phyloP scores from a whole-genome alignment of 2,888 invertebrate species.

The Syritta pipiens region DNA sequence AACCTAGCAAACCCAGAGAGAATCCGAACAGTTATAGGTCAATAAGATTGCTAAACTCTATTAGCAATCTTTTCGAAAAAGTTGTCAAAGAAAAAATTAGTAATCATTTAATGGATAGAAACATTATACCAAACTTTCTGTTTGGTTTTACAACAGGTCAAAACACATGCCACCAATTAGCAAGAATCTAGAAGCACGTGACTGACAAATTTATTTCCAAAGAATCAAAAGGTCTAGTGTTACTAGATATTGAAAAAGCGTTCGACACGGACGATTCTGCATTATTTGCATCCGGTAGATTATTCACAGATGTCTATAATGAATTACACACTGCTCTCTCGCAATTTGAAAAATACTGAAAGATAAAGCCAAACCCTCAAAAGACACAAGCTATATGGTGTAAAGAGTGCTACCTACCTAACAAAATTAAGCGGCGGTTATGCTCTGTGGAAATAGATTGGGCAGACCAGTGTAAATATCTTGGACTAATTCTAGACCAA shows the following conservation, averaged over 20 bases:
- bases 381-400: background rate
- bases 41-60: background rate
- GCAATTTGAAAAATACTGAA: background rate
- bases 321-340: background rate
- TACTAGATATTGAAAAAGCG: background rate
- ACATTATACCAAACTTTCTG: background rate
- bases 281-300: background rate
- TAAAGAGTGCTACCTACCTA: background rate
- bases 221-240: background rate
- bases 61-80: background rate
- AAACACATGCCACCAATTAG: background rate
- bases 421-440: background rate
- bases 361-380: background rate
- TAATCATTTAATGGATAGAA: background rate
- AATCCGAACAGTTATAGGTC: background rate
- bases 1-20: background rate
- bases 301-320: background rate
- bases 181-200: background rate
- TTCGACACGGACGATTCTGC: slow-evolving; percentile 1
- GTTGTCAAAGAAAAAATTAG: background rate
- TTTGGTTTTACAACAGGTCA: background rate
- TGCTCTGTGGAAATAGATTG: slow-evolving; percentile 1
- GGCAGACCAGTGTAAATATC: background rate
- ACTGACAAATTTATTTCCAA: background rate
- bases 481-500: background rate